These are phyloP conservation scores for Pogonus chalceus DNA, from an alignment of 1,140 invertebrate genomes.

Conservation along the genomic window DNA sequence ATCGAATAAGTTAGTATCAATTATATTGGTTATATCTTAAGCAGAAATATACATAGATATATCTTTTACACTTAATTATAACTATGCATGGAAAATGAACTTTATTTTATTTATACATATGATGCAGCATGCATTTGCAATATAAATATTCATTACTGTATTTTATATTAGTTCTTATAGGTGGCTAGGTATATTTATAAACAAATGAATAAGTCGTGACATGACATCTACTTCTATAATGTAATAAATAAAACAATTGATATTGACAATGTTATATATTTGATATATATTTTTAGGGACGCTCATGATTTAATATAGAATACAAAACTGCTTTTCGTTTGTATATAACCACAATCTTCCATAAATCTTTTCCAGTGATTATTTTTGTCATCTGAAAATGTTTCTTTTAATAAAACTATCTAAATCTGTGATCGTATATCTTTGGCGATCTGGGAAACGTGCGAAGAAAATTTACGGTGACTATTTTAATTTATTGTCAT, in stretches of 20 bases:
- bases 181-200: no score
- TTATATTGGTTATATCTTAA: background rate
- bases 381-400: background rate
- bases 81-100: no score
- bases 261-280: background rate
- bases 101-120: no score
- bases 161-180: no score
- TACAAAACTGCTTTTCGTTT: background rate
- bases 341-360: background rate
- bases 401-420: background rate
- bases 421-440: background rate
- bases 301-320: background rate
- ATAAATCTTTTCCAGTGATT: background rate
- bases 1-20: background rate
- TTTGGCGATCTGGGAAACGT: background rate
- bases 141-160: background rate
- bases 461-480: background rate
- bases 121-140: background rate
- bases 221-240: no score
- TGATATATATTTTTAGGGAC: background rate
- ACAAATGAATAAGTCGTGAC: no score
- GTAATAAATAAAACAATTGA: no score
- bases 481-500: background rate
- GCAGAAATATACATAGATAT: background rate
- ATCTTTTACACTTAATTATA: no score